These are phyloP conservation scores for Dimorphilus gyrociliatus DNA, from an alignment of 2,888 invertebrate genomes.

Conservation along the genomic window DNA sequence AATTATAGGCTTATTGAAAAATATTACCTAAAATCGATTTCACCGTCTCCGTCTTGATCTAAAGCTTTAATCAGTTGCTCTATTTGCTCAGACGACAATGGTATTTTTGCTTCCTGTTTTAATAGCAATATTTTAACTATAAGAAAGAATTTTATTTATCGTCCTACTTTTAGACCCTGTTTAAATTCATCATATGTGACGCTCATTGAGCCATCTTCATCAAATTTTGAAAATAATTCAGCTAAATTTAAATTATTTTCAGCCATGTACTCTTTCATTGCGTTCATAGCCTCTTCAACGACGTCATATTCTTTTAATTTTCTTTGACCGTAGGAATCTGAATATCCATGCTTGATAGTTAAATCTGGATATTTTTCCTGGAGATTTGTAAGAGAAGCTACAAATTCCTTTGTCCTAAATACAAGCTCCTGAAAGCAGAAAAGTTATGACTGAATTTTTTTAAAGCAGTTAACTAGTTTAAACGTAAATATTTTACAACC, in stretches of 20 bases:
- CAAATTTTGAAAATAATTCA: slow-evolving; percentile 27
- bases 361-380: no score
- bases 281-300: slow-evolving; percentile 24
- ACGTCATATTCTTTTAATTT: slow-evolving; percentile 21
- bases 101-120: slow-evolving; percentile 27
- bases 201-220: slow-evolving; percentile 29
- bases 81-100: slow-evolving; percentile 22
- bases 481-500: no score
- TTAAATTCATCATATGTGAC: slow-evolving; percentile 27
- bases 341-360: no score
- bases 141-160: no score
- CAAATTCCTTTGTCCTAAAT: no score
- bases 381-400: no score
- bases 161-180: slow-evolving; percentile 21
- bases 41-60: slow-evolving; percentile 30
- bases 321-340: slow-evolving; percentile 26
- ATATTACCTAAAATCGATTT: slow-evolving; percentile 29
- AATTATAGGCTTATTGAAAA: background rate
- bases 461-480: no score
- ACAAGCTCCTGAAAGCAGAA: no score
- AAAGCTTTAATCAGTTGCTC: slow-evolving; percentile 24
- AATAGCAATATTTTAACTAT: slow-evolving; percentile 1
- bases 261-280: slow-evolving; percentile 21
- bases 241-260: slow-evolving; percentile 22
- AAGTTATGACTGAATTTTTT: no score